Evolutionary conservation across 1,140 invertebrate species (phyloP), one percentile per base, ranked within the genome.

Genomic region (Drosophila virilis): DNA sequence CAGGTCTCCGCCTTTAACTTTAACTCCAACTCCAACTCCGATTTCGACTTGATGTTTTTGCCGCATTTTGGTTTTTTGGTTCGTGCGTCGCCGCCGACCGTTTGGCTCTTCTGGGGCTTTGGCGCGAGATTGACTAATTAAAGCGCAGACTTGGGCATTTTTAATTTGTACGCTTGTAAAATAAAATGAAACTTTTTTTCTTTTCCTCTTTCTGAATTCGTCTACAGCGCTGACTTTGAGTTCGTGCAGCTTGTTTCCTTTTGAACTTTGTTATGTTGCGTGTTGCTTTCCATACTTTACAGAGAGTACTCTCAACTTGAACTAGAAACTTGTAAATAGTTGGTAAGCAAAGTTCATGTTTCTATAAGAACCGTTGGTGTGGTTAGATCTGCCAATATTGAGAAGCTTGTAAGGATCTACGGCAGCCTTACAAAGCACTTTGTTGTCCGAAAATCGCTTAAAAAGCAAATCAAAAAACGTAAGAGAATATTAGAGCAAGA

Each of bases 121-220:
- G 84, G 84, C 84, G 84, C 84, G 84, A 89, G 84, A 89, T 89
- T 89, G 84, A 89, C 84, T 89, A 89, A 89, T 89, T 89, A 89
- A 89, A 89, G 84, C 84, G 77, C 85, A 89, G 84, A 70, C 73
- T 88, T 84, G 84, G 83, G 84, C 83, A 84, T 89, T 89, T 89
- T 89, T 89, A 89, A 89, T 89, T 89, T 89, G 84, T 89, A 89
- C 84, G 84, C 84, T 89, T 89, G 84, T 89, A 89, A 89, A 89
- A 84, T 80, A 52, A 84, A 88, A 88, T 89, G 83, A 89, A 86
- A 82, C 59, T 80, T 88, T 78, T 88, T 75, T 69, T 45, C 28
- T 70, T 15, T 69, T 35, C 48, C 28, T 62, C 17, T 46, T 32
- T 67, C 8, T 40, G 73, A 15, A 32, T 58, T 51, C 35, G 46